Evolutionary conservation across 1,140 invertebrate genomes (phyloP), one percentile per base, ranked within the genome.

Genomic region (Euborellia annulipes): DNA sequence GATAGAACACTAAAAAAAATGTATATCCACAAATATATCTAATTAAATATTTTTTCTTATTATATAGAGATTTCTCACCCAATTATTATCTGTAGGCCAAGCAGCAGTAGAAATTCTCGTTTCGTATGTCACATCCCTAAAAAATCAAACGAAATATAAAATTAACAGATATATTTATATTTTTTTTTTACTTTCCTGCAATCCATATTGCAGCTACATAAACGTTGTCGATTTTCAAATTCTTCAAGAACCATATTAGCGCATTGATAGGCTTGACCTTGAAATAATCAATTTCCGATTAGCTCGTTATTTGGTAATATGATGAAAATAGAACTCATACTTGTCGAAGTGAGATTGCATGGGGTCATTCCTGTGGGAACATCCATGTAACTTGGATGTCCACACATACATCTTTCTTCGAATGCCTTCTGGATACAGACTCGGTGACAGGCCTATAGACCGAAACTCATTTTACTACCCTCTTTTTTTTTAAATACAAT

Each of bases 161-260:
- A 27, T 27, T 27, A 27, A 27, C 11, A 6, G 11, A 27, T 6
- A 27, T 11, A 27, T 27, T 27, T 27, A 27, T 27, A 27, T 27
- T 27, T 27, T 27, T 27, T 6, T 27, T 27, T 27, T 27, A 27
- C 21, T 21, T 45, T 46, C 48, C 30, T 46, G 39, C 48, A 50
- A 27, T 50, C 48, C 48, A 46, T 50, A 27, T 50, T 50, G 32
- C 48, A 50, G 22, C 44, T 46, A 30, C 48, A 50, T 17, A 20
- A 11, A 2, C 39, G 14, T 8, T 14, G 22, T 36, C 38, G 22
- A n/a, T 30, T 46, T 42, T 50, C 48, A 46, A 50, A 50, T 16
- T 46, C 44, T 34, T 46, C 32, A 7, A 46, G 37, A 11, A 50
- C 21, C 6, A 40, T n/a, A 16, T 23, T 41, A 22, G 44, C 37